Percentiles rank a stretch among this genome's conserved stretches.
Conservation (phyloP, 2,888 invertebrate genomes). For the Mamestra brassicae region DNA sequence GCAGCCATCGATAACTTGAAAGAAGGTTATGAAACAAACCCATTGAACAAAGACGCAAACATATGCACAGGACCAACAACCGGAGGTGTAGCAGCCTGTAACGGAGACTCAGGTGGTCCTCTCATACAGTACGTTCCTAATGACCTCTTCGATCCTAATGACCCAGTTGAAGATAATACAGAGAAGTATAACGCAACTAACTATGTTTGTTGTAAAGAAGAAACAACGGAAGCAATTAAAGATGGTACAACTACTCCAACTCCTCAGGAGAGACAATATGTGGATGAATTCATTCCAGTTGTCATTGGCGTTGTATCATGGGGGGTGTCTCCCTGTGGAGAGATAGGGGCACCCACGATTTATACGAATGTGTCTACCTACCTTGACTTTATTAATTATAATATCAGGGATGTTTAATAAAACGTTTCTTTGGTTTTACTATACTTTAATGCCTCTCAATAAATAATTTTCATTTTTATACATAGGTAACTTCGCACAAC, state of each 20-base stretch:
- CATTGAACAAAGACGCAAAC: constrained; percentile 83
- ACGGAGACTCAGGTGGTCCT: constrained; percentile 91
- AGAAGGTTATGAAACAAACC: constrained; percentile 80
- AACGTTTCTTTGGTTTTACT: constrained; percentile 38
- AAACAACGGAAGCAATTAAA: constrained; percentile 19
- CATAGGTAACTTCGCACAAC: constrained; percentile 1
- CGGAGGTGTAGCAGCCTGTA: constrained; percentile 89
- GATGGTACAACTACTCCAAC: neutral
- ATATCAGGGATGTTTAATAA: constrained; percentile 52
- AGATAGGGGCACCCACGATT: constrained; percentile 88
- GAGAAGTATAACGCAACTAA: constrained; percentile 43
- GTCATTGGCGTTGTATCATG: constrained; percentile 91
- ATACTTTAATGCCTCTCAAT: constrained; percentile 49
- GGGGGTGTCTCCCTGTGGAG: constrained; percentile 89
- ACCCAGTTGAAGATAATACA: constrained; percentile 59
- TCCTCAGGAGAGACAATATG: constrained; percentile 47
- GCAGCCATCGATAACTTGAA: constrained; percentile 80
- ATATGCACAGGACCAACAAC: constrained; percentile 89
- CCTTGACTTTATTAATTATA: constrained; percentile 84
- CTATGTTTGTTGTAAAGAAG: constrained; percentile 35
- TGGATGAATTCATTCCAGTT: constrained; percentile 69
- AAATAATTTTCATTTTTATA: constrained; percentile 41
- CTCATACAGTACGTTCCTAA: constrained; percentile 77
- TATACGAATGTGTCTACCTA: constrained; percentile 89
- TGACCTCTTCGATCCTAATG: constrained; percentile 57